A percentile compares a stretch with the other conserved stretches of the same genome.
Conservation (phyloP, 2,888 invertebrate genomes). For the Nephrotoma guestfalica region DNA sequence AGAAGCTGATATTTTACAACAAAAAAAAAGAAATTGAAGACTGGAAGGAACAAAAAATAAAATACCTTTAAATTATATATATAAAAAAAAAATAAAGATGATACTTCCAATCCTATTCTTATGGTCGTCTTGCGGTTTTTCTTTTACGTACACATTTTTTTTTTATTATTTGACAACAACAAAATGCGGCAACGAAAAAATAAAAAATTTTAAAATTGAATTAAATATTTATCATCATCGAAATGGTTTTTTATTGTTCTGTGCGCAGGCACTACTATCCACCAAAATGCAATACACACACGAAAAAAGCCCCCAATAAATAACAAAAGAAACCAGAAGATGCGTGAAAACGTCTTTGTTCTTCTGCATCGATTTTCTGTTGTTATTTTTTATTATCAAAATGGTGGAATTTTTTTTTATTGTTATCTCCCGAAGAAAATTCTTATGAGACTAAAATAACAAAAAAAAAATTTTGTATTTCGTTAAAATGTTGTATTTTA, state of each 20-base stretch:
- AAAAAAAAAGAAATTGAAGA: background rate
- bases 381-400: background rate
- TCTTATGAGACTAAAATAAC: background rate
- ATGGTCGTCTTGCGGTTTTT: background rate
- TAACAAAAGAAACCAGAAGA: background rate
- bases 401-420: background rate
- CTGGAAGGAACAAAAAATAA: slow-evolving; percentile 3
- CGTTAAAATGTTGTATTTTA: background rate
- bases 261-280: background rate
- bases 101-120: slow-evolving; percentile 1
- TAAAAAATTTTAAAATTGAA: background rate
- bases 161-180: background rate
- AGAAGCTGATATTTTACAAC: background rate
- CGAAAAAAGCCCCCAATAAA: background rate
- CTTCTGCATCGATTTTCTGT: background rate
- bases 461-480: background rate
- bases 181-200: background rate
- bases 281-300: background rate
- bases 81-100: background rate
- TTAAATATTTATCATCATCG: slow-evolving; percentile 2
- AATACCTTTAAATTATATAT: background rate
- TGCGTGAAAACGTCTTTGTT: background rate
- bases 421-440: background rate
- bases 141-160: background rate
- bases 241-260: background rate